phyloP scores from a whole-genome alignment of 2,113 vertebrate species.

The Tonatia bakeri region DNA sequence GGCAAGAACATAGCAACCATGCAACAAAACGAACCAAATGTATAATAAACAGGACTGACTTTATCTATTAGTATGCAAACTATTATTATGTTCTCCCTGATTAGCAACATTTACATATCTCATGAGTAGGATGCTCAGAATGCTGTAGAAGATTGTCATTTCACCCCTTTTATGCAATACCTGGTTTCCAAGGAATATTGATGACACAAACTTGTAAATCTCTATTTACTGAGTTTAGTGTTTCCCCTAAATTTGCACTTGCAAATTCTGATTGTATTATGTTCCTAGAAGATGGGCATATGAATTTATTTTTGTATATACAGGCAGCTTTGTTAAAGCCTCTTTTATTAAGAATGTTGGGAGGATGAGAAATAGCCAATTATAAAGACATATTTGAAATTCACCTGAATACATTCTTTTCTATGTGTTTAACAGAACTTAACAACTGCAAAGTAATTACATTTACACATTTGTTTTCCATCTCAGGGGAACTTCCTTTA shows the following conservation, averaged over 20 bases:
- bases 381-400: slow-evolving; percentile 73
- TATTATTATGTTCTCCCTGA: not conserved
- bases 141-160: slow-evolving; percentile 42
- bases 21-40: slow-evolving; percentile 3
- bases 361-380: slow-evolving; percentile 19
- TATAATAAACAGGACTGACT: not conserved
- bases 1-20: not conserved
- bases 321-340: slow-evolving; percentile 54
- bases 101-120: slow-evolving; percentile 51
- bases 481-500: not conserved
- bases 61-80: slow-evolving; percentile 31
- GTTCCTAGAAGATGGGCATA: slow-evolving; percentile 36
- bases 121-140: slow-evolving; percentile 36
- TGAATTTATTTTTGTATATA: slow-evolving; percentile 43
- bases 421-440: slow-evolving; percentile 20
- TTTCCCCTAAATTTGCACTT: slow-evolving; percentile 51
- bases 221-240: slow-evolving; percentile 43
- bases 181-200: slow-evolving; percentile 47
- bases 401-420: slow-evolving; percentile 52
- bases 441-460: slow-evolving; percentile 1
- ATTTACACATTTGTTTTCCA: not conserved
- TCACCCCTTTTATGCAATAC: slow-evolving; percentile 26
- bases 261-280: slow-evolving; percentile 39
- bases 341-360: slow-evolving; percentile 57
- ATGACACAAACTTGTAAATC: slow-evolving; percentile 40